Evolutionary conservation across 2,888 invertebrate genomes (phyloP).

Genomic region (Subacronicta megacephala): DNA sequence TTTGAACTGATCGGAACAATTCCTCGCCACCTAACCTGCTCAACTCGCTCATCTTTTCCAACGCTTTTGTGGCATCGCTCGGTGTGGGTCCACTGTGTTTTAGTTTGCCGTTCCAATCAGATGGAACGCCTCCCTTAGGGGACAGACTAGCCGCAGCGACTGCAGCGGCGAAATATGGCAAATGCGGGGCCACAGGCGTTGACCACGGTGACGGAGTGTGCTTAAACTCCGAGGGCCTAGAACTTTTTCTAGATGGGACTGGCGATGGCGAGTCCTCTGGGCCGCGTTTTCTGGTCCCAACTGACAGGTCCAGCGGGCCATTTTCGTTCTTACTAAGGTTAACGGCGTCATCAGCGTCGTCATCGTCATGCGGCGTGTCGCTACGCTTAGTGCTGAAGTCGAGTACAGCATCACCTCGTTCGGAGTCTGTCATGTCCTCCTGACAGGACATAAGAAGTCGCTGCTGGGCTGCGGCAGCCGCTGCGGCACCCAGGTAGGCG

Average conservation of each 20-base stretch:
- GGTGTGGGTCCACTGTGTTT: constrained; percentile 92
- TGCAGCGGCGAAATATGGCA: constrained; percentile 95
- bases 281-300: constrained; percentile 93
- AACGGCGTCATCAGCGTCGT: constrained; percentile 91
- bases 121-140: constrained; percentile 91
- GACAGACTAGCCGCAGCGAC: constrained; percentile 94
- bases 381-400: constrained; percentile 95
- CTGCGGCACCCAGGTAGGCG: constrained; percentile 93
- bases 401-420: constrained; percentile 91
- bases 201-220: constrained; percentile 94
- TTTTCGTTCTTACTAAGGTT: constrained; percentile 92
- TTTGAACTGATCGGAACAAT: constrained; percentile 91
- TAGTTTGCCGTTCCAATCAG: constrained; percentile 94
- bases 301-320: constrained; percentile 95
- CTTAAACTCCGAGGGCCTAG: constrained; percentile 92
- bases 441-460: constrained; percentile 94
- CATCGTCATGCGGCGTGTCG: constrained; percentile 84
- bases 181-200: constrained; percentile 93
- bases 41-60: constrained; percentile 97
- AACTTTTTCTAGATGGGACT: constrained; percentile 91
- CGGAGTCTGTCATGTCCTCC: constrained; percentile 91
- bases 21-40: constrained; percentile 95
- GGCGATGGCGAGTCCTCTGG: constrained; percentile 91
- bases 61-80: constrained; percentile 95
- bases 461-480: constrained; percentile 93